Evolutionary conservation across 2,797 vertebrate species (phyloP).

Genomic region (Phyllotis vaccarum): DNA sequence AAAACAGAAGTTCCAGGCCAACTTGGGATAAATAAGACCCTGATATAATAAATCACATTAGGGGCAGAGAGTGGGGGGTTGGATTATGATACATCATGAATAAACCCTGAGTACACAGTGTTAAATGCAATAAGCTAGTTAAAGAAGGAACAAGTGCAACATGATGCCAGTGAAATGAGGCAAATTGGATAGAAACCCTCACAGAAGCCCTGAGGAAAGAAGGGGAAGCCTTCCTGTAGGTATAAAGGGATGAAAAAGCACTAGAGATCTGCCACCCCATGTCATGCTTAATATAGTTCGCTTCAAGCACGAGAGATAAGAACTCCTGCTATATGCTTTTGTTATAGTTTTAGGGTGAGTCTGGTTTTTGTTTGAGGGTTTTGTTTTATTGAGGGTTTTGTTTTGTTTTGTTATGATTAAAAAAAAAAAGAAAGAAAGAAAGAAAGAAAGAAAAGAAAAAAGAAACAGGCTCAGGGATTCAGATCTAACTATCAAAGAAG

Average conservation of each 20-base stretch:
- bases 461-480: conserved; percentile 2
- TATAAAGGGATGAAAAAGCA: not conserved
- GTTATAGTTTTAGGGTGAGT: not conserved
- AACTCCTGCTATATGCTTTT: not conserved
- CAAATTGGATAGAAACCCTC: not conserved
- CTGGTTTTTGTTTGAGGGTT: not conserved
- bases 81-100: not conserved
- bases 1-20: not conserved
- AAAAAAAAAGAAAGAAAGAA: not conserved
- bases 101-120: not conserved
- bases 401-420: not conserved
- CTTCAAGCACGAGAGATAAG: not conserved
- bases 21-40: not conserved
- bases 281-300: not conserved
- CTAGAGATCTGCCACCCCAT: not conserved
- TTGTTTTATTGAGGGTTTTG: not conserved
- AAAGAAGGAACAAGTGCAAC: not conserved
- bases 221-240: not conserved
- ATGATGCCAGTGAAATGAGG: not conserved
- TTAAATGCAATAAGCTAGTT: conserved; percentile 4
- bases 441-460: not conserved
- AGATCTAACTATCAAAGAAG: not conserved
- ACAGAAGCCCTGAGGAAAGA: not conserved
- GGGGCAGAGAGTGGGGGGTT: not conserved
- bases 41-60: not conserved